Base-by-base conservation (phyloP, 2,888 invertebrate species). In the Cataglyphis altisquamis region DNA sequence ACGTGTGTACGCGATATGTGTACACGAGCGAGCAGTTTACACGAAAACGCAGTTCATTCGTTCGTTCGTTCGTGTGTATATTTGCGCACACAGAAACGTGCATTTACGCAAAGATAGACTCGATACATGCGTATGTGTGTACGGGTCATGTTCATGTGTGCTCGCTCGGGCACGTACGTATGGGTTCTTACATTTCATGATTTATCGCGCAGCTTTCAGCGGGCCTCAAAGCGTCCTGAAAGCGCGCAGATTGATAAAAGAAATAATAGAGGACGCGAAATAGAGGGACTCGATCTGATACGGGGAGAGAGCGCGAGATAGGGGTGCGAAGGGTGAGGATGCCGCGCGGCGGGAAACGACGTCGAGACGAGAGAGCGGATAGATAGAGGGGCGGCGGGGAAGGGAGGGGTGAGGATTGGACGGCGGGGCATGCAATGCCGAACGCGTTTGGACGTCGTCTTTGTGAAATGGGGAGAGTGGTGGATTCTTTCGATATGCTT, bases 131-230 rank as follows among this genome's bases (percentile, higher is more conserved):
- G 68, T 48, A n/a, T 18, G 29, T 68, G 84, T 39, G 45, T 41
- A 63, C 55, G 80, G 45, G 45, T 41, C 21, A 10, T 39, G n/a
- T 62, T n/a, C n/a, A n/a, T 32, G 29, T 45, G 48, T 39, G 64
- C 52, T 45, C 45, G 41, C 6, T 32, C 12, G 5, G 18, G 45
- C 70, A 72, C 41, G 60, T 88, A 86, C 90, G 91, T 92, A 89
- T 91, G 91, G 91, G 93, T 94, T 94, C 94, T 94, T 94, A 94
- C 94, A 93, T 94, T 94, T 94, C 94, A 93, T 94, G 94, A 94
- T 94, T 94, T 94, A 94, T 94, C 94, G 94, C 94, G 94, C 93
- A 94, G 94, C 94, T 94, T 94, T 94, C 93, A 94, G 92, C 91
- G 88, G 91, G 91, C 92, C 92, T 94, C 94, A 94, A 94, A 94